Evolutionary conservation across 2,797 vertebrate species (phyloP), one percentile per base, ranked within the genome.

Genomic region (Trachops cirrhosus): DNA sequence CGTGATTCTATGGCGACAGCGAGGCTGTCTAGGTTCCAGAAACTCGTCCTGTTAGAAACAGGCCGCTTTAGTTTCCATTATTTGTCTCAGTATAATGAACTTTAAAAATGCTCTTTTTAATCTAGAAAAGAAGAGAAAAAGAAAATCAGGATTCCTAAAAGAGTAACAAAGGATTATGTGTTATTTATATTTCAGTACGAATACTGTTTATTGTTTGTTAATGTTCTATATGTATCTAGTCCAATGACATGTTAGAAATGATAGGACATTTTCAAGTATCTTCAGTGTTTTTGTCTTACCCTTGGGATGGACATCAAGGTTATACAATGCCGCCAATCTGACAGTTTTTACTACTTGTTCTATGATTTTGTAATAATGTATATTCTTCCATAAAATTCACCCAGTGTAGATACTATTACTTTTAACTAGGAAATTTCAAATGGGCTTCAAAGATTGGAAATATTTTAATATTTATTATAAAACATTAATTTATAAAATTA

Each of bases 301-400:
- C 2, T 34, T 80, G 1, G 52, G 48, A 71, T 68, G 5, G 19
- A 52, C 9, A 59, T 1, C 9, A 39, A 82, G 6, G 10, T 92
- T 78, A 71, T 39, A 74, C 41, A 86, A 41, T 8, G 2, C 52
- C 77, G 16, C 14, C 14, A 80, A 39, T 84, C 16, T 94, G 68
- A 80, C 2, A 86, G 41, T 73, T 77, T 34, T 95, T 95, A 82
- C 14, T 50, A 84, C 8, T 84, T 48, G 9, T 59, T 82, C 39
- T 59, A 91, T 79, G 12, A 52, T 22, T 68, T 14, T 52, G 2
- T 78, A 84, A 34, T 41, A 90, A 88, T 77, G n/a, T 32, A 75
- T 37, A 67, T 75, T 96, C 15, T 92, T 86, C 19, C 52, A 24
- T 64, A 84, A 95, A 94, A 62, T 96, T 83, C 50, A 84, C 18